Percentiles rank a stretch among this genome's conserved stretches.
These are phyloP conservation scores for Hyles lineata DNA, from an alignment of 2,888 invertebrate species.

Conservation along the genomic window DNA sequence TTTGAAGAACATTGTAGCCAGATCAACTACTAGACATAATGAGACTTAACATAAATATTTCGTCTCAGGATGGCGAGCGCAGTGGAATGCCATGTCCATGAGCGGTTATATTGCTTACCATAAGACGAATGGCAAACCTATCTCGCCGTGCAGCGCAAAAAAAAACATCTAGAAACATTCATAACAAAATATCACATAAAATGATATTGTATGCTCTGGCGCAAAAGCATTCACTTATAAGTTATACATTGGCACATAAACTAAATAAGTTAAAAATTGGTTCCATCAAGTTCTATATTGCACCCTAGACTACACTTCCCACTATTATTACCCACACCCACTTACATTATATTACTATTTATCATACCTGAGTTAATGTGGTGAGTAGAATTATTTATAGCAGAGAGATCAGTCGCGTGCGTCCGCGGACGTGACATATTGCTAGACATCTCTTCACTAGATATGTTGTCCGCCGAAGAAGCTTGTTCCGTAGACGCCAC, in stretches of 20 bases:
- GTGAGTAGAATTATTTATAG: conserved; percentile 89
- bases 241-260: neutral
- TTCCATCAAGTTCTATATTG: no score
- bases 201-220: no score
- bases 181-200: neutral
- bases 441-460: conserved; percentile 95
- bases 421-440: conserved; percentile 79
- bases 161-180: neutral
- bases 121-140: no score
- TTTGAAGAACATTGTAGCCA: no score
- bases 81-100: no score
- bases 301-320: no score
- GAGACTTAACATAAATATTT: no score
- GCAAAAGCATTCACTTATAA: neutral
- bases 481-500: conserved; percentile 98
- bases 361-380: conserved; percentile 83
- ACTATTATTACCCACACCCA: no score
- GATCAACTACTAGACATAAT: no score
- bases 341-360: neutral
- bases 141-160: no score
- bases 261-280: neutral
- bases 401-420: conserved; percentile 86
- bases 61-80: no score
- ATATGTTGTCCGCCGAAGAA: conserved; percentile 97
- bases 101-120: no score